phyloP scores from a whole-genome alignment of 2,888 invertebrate species.

The Calameuta idolon region DNA sequence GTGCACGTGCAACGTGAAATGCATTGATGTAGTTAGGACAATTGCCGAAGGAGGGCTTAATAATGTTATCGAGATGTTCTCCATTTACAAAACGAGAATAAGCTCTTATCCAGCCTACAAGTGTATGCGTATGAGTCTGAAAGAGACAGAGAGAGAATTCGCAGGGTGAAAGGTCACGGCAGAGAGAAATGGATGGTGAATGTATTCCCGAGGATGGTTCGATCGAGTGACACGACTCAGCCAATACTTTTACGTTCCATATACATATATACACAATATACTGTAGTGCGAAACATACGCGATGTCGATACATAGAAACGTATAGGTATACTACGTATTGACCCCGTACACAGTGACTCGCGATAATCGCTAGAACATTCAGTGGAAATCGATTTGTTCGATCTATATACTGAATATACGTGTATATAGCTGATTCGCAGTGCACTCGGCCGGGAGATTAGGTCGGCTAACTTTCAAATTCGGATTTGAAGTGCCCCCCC shows the following conservation, averaged over 20 bases:
- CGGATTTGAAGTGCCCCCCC: conserved; percentile 31
- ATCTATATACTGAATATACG: too few species aligned
- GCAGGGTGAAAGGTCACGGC: not conserved
- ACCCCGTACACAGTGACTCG: too few species aligned
- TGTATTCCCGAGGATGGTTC: not conserved
- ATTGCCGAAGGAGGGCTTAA: not conserved
- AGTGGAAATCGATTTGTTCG: too few species aligned
- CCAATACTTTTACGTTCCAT: not conserved
- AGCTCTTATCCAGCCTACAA: not conserved
- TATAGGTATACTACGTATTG: too few species aligned
- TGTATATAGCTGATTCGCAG: not conserved
- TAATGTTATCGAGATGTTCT: not conserved
- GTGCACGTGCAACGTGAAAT: not conserved
- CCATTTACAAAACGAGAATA: not conserved
- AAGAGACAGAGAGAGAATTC: not conserved
- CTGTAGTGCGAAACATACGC: too few species aligned
- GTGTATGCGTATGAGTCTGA: not conserved
- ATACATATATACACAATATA: not conserved
- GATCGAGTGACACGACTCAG: not conserved
- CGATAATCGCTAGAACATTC: too few species aligned
- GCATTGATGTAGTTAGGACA: not conserved
- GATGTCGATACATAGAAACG: too few species aligned
- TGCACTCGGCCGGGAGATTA: conserved; percentile 35
- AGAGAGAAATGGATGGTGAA: not conserved
- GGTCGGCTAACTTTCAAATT: conserved; percentile 35